Base-by-base conservation (phyloP, 2,113 vertebrate species). In the Salvator merianae region DNA sequence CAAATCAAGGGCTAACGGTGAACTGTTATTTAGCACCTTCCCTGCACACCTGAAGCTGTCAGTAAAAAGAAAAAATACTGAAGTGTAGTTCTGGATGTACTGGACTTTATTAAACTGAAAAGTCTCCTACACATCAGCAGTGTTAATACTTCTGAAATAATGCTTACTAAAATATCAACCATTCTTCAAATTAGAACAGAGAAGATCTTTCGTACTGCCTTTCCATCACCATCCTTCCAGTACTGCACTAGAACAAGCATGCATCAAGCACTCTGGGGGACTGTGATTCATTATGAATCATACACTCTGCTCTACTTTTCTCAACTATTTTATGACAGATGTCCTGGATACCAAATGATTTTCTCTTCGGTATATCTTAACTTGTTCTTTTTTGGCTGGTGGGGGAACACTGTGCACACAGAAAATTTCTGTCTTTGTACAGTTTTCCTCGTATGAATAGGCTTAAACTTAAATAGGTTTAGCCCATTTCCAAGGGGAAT, bases 231-330 rank as follows among this genome's bases (percentile, higher is more conserved):
- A 47, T 40, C 38, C 38, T 38, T 79, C 40, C 62, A 43, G 38
- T 71, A 71, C 20, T 38, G 18, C 38, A 38, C 7, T 72, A 38
- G 70, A 22, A 26, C 62, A 65, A 26, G 62, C 36, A 30, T 65
- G n/a, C 70, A 43, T 24, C 13, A 34, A 81, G 68, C 3, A 30
- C 47, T 81, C 50, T 36, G n/a, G 68, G n/a, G 50, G 69, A 71
- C 53, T 59, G 32, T 50, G 30, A 26, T 79, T 66, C 43, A n/a
- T 36, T 81, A 59, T 81, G 47, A 81, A 72, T 75, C 65, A 83
- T 83, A 75, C 73, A 65, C 72, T 34, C 22, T 34, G n/a, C 32
- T 75, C 62, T 66, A 75, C 38, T 75, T 83, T 22, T 75, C 22
- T 12, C 59, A 75, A 32, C 59, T 83, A 62, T 66, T 53, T 50